A percentile compares a stretch with the other conserved stretches of the same genome.
These are phyloP conservation scores for Polylopha cassiicola DNA, from an alignment of 2,888 invertebrate species.

Conservation along the genomic window DNA sequence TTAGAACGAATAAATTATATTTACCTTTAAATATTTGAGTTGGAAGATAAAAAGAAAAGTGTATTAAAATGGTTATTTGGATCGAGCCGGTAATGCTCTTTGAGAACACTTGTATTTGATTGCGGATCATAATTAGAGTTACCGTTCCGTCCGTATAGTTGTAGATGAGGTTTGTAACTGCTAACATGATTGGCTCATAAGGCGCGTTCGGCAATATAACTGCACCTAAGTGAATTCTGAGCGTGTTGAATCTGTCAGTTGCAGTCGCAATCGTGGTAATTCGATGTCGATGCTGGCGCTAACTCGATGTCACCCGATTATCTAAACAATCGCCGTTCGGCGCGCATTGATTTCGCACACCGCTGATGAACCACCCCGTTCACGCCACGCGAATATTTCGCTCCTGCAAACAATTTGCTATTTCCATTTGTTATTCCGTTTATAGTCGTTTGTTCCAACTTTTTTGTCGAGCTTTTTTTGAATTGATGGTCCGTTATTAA, in stretches of 20 bases:
- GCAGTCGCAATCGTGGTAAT: slow-evolving; percentile 37
- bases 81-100: slow-evolving; percentile 34
- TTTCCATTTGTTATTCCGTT: slow-evolving; percentile 5
- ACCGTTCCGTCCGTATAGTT: too few relatives aligned
- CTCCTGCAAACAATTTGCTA: slow-evolving; percentile 1
- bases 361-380: slow-evolving; percentile 38
- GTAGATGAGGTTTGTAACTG: slow-evolving; percentile 10
- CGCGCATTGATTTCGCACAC: slow-evolving; percentile 39
- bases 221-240: slow-evolving; percentile 3
- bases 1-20: slow-evolving; percentile 51
- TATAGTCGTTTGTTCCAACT: slow-evolving; percentile 1
- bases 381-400: slow-evolving; percentile 14
- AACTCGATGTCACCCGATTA: slow-evolving; percentile 49
- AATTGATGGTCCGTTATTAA: too few relatives aligned
- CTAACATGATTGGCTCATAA: slow-evolving; percentile 11
- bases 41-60: slow-evolving; percentile 48
- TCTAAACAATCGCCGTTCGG: slow-evolving; percentile 43
- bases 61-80: slow-evolving; percentile 48
- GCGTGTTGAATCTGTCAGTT: slow-evolving; percentile 13
- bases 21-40: slow-evolving; percentile 52
- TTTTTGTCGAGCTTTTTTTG: neutral
- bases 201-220: slow-evolving; percentile 9
- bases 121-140: too few relatives aligned
- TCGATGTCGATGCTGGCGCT: slow-evolving; percentile 30
- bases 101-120: too few relatives aligned